These are phyloP conservation scores for Mesoligia furuncula DNA, from an alignment of 2,888 invertebrate genomes.

Conservation along the genomic window DNA sequence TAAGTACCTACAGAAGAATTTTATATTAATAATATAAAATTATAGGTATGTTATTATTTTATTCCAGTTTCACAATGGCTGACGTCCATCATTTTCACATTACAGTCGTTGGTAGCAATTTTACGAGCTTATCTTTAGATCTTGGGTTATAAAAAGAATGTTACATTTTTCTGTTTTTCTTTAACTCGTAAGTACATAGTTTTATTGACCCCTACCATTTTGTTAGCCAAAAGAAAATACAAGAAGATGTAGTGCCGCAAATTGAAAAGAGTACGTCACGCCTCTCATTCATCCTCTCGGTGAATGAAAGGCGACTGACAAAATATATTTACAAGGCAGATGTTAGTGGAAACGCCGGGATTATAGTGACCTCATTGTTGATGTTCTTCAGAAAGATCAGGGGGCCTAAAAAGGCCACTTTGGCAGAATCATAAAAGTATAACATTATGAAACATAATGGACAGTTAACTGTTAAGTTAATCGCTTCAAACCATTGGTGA, in stretches of 20 bases:
- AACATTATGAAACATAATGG: no score
- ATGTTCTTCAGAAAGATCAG: no score
- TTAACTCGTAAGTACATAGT: not conserved
- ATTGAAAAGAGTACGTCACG: not conserved
- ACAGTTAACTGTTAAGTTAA: no score
- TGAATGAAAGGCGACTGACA: no score
- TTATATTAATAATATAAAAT: not conserved
- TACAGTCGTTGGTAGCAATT: slow-evolving; percentile 4
- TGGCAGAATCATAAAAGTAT: no score
- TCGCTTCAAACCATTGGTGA: no score
- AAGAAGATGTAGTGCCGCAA: not conserved
- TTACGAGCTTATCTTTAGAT: slow-evolving; percentile 18
- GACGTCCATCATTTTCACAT: slow-evolving; percentile 11
- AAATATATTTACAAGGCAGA: not conserved
- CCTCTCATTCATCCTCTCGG: no score
- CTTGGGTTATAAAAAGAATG: slow-evolving; percentile 2
- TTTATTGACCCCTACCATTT: not conserved
- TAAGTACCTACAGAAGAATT: no score
- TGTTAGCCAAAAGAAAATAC: not conserved
- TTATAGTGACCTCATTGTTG: no score
- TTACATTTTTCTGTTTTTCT: not conserved
- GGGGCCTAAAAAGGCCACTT: no score
- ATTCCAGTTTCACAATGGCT: slow-evolving; percentile 1
- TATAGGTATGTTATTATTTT: not conserved
- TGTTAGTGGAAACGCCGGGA: not conserved